Percentiles rank a stretch among this genome's conserved stretches.
phyloP scores from a whole-genome alignment of 2,888 invertebrate species.

The Scelioninae gen. 2 region DNA sequence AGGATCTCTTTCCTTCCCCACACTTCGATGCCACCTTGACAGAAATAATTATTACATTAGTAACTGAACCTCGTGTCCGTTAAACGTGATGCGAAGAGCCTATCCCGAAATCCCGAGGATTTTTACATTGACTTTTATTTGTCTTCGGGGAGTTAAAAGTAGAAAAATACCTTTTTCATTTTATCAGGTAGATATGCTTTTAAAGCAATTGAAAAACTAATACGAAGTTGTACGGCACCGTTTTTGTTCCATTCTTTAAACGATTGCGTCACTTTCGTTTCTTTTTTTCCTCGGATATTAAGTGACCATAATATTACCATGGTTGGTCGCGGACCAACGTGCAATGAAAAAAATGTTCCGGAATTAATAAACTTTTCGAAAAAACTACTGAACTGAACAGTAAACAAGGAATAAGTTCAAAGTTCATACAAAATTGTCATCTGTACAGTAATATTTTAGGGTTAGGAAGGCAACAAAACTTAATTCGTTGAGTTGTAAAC shows the following conservation, averaged over 20 bases:
- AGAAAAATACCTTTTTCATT: slow-evolving; percentile 16
- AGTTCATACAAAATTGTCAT: too few species aligned
- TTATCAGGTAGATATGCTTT: slow-evolving; percentile 45
- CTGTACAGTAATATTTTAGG: too few species aligned
- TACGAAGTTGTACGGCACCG: slow-evolving; percentile 22
- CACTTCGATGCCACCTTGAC: too few species aligned
- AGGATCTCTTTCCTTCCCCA: too few species aligned
- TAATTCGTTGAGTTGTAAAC: too few species aligned
- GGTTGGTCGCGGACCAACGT: too few species aligned
- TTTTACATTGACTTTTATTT: slow-evolving; percentile 27
- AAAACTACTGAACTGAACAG: too few species aligned
- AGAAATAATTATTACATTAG: slow-evolving; percentile 5
- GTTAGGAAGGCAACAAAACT: too few species aligned
- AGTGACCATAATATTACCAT: too few species aligned
- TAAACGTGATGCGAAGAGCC: slow-evolving; percentile 2
- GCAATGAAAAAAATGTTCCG: too few species aligned
- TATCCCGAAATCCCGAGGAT: not conserved
- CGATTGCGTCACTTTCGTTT: slow-evolving; percentile 18
- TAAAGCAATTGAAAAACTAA: slow-evolving; percentile 51
- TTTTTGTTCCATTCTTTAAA: slow-evolving; percentile 32
- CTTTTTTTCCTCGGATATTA: slow-evolving; percentile 30
- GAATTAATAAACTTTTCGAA: too few species aligned
- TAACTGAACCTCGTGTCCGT: slow-evolving; percentile 8
- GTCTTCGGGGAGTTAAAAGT: slow-evolving; percentile 14
- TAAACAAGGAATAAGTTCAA: too few species aligned